Base-by-base conservation (phyloP, 2,888 invertebrate genomes). In the Amiota communis region DNA sequence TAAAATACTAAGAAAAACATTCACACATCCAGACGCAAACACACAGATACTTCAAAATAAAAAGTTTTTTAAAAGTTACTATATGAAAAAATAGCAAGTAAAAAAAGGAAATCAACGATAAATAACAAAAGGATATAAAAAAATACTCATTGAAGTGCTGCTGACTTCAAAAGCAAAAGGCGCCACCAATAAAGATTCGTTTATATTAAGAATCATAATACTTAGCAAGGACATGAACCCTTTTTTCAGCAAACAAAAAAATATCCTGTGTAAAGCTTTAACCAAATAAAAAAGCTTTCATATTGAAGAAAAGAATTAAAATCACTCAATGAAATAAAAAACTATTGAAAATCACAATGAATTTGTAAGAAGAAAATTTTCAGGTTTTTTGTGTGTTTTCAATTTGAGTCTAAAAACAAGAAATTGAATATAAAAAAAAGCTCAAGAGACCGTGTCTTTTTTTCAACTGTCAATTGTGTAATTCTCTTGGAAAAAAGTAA, bases 211-310 rank as follows among this genome's bases (percentile, higher is more conserved):
- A 63, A 63, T 13, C 46, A 36, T 36, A 15, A 53, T 72, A n/a
- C n/a, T n/a, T n/a, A 81, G 78, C 72, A 59, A 73, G 75, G 79
- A 81, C 81, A 75, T 78, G 79, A 80, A 75, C 81, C 81, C 75
- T 77, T 75, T 70, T 51, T 12, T 4, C 36, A 23, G 12, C 2
- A 47, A 64, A n/a, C n/a, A 63, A 63, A 63, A 63, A 61, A 48
- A 48, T 65, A 51, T 68, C 67, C 67, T 59, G 17, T n/a, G 36
- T 23, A 68, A 68, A 68, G 67, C 67, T 68, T 49, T 68, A 12
- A 63, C 23, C 12, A 36, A 13, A 10, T 1, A 8, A 53, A 17
- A 15, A 23, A 48, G 17, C 49, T 20, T 11, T 15, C 20, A 10
- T 49, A 72, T 36, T 6, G 6, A 59, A 53, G 76, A 74, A 76